Conservation (phyloP, 2,888 invertebrate genomes). For the Drosophila conformis region DNA sequence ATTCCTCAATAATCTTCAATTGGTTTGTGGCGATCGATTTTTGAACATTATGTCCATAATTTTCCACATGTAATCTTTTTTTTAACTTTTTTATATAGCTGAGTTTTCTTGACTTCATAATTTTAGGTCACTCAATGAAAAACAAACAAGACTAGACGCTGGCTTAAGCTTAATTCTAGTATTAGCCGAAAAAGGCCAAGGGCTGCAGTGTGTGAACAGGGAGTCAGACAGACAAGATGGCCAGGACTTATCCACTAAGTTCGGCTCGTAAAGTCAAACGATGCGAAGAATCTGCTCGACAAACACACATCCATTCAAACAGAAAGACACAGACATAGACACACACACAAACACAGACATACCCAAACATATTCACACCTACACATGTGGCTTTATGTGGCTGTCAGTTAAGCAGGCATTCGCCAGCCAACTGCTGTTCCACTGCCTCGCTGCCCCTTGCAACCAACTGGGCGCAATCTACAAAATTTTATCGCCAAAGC, state of each 20-base stretch:
- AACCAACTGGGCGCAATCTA: slow-evolving; percentile 54
- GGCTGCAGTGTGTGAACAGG: slow-evolving; percentile 18
- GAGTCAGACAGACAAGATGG: slow-evolving; percentile 42
- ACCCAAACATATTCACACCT: slow-evolving; percentile 23
- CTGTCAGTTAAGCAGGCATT: slow-evolving; percentile 70
- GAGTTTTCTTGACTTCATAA: background rate
- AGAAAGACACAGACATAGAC: slow-evolving; percentile 19
- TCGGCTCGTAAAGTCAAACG: slow-evolving; percentile 57
- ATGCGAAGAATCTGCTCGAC: slow-evolving; percentile 48
- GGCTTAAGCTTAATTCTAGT: slow-evolving; percentile 17
- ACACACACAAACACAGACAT: slow-evolving; percentile 13
- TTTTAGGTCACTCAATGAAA: background rate
- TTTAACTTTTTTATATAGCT: background rate
- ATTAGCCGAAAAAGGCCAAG: slow-evolving; percentile 2
- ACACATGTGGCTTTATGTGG: slow-evolving; percentile 66
- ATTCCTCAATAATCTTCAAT: background rate
- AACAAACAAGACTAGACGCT: background rate
- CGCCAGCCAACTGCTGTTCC: slow-evolving; percentile 36
- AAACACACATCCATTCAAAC: slow-evolving; percentile 17
- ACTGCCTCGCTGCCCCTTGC: slow-evolving; percentile 30
- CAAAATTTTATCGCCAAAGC: slow-evolving; percentile 73
- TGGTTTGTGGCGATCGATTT: background rate
- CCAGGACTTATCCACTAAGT: slow-evolving; percentile 46
- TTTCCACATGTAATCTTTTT: no score
- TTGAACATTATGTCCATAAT: background rate